Base-by-base conservation (phyloP, 2,888 invertebrate species). In the Temnothorax unifasciatus region DNA sequence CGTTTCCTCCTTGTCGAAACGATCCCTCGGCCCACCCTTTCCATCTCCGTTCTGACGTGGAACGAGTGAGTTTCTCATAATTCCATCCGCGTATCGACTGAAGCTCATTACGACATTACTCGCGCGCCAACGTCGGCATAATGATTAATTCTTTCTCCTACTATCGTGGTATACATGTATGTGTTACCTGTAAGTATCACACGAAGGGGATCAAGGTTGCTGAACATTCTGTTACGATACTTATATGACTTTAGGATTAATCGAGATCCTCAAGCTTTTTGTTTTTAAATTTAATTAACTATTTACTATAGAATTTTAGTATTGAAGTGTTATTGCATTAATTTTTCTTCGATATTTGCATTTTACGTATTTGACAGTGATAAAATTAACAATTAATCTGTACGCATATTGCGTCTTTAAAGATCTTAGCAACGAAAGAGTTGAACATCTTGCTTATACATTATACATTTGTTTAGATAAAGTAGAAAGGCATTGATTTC, bases 21-120 rank as follows among this genome's bases (percentile, higher is more conserved):
- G 38, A 34, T 25, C 34, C 59, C 34, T 44, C 25, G 52, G 18
- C 52, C 15, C 21, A 0, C n/a, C 11, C 38, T 52, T 29, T 25
- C n/a, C 9, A 21, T 44, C 50, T 54, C n/a, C 25, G 47, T 73
- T 73, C 2, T n/a, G 21, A 34, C 6, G 34, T 29, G 44, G n/a
- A 15, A 71, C 47, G 63, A 15, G 34, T 13, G 34, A 6, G 44
- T 59, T 34, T 44, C 69, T 87, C 79, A 64, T 81, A 75, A 88
- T 88, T 85, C 89, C 25, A 34, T 13, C 38, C 63, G 87, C 84
- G 87, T 84, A 85, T 88, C 83, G 85, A 82, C 82, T 77, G 18
- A 21, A 38, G 79, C 79, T 87, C 79, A 74, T 88, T 85, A 85
- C 86, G 83, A 88, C 88, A 86, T 85, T 83, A 82, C 74, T 82